Conservation (phyloP, 2,113 vertebrate genomes). For the Varanus komodoensis region DNA sequence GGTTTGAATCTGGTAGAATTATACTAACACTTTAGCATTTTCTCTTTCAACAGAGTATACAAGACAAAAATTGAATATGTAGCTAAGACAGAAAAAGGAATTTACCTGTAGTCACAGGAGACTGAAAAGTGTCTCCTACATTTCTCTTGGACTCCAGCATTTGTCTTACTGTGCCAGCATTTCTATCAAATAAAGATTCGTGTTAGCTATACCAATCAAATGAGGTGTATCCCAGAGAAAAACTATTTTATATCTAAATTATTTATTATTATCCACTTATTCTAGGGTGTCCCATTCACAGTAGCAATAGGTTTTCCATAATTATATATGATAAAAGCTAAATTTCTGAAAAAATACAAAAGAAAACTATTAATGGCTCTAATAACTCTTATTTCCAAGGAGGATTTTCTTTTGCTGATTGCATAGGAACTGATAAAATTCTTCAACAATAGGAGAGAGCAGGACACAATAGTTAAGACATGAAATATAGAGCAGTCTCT, state of each 20-base stretch:
- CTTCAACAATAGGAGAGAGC: not conserved
- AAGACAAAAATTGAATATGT: not conserved
- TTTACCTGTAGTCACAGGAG: conserved; percentile 78
- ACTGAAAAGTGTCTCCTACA: conserved; percentile 74
- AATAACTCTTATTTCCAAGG: not conserved
- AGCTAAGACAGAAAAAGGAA: not conserved
- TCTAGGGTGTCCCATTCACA: not conserved
- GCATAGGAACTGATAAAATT: not conserved
- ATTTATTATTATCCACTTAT: conserved; percentile 26
- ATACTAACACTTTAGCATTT: not conserved
- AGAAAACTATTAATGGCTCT: not conserved
- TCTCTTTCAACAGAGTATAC: not conserved
- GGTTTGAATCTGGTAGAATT: not conserved
- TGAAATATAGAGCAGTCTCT: not conserved
- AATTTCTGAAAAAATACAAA: not conserved
- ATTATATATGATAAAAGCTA: not conserved
- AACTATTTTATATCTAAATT: not conserved
- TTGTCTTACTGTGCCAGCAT: conserved; percentile 81
- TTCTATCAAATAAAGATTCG: conserved; percentile 68
- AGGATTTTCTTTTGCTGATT: not conserved
- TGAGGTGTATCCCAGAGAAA: conserved; percentile 1
- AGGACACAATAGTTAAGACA: not conserved
- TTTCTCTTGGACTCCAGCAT: conserved; percentile 83
- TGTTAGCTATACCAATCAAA: conserved; percentile 36
- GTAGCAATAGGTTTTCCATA: not conserved